Evolutionary conservation across 2,797 vertebrate genomes (phyloP), one percentile per base, ranked within the genome.

Genomic region (Amphiprion clarkii): DNA sequence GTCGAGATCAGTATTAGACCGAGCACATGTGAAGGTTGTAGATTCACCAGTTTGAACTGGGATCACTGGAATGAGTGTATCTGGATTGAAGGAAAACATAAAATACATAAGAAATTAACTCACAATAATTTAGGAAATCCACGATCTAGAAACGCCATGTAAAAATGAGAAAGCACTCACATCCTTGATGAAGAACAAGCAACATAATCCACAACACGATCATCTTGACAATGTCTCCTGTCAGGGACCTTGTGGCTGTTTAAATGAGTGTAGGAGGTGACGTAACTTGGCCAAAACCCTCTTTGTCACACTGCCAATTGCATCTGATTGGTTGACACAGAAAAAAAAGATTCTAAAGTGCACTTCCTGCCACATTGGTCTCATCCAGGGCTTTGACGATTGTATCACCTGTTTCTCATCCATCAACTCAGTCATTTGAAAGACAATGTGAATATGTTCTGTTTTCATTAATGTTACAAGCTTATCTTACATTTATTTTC

Each of bases 1-100:
- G 17, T 0, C 33, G 6, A 6, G 0, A 17, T n/a, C 46, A 31
- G 31, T 7, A 7, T 19, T 48, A 16, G 46, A 19, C 6, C 36
- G 1, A 14, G 63, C 78, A 63, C 78, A 76, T 0, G 14, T 21
- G 8, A 81, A 53, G 11, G 39, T 64, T 11, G 2, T 64, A 44
- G 79, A 21, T 27, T 76, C 54, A 21, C 74, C 49, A 13, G 44
- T 46, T 12, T 36, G 8, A 59, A 55, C 64, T 14, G 64, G 64
- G 8, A 36, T 55, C 40, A 76, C 54, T 56, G 74, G 42, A 48
- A 23, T 3, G 23, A 76, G 48, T 0, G 59, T 1, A 31, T 68
- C 79, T 81, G 5, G 16, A 58, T 21, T 0, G 48, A 71, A 40
- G 14, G 5, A 56, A 40, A 49, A 48, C 5, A 49, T 3, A 48